These are phyloP conservation scores for Ferrisia virgata DNA, from an alignment of 2,888 invertebrate species.

Conservation along the genomic window DNA sequence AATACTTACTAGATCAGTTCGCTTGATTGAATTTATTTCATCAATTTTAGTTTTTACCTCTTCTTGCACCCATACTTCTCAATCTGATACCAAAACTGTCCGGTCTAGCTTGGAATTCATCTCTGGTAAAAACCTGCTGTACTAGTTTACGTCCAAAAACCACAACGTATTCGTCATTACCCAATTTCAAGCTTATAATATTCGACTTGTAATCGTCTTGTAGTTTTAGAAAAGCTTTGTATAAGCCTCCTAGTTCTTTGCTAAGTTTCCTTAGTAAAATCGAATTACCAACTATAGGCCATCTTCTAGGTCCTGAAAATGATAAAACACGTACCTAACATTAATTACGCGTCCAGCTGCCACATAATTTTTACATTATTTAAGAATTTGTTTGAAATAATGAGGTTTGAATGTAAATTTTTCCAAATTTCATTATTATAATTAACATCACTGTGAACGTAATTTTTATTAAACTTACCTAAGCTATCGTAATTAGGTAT, in stretches of 20 bases:
- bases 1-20: too few species aligned
- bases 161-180: conserved; percentile 57
- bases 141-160: conserved; percentile 59
- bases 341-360: too few species aligned
- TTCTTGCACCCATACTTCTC: conserved; percentile 62
- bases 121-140: conserved; percentile 58
- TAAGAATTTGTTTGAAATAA: too few species aligned
- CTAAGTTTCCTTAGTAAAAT: conserved; percentile 53
- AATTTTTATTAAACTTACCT: too few species aligned
- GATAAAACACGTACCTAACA: too few species aligned
- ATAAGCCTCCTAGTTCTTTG: conserved; percentile 56
- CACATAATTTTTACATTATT: too few species aligned
- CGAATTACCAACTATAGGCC: conserved; percentile 55
- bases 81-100: conserved; percentile 64
- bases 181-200: conserved; percentile 61
- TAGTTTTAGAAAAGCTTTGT: conserved; percentile 57
- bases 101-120: conserved; percentile 64
- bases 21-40: too few species aligned
- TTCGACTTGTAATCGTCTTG: conserved; percentile 57
- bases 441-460: too few species aligned
- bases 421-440: too few species aligned
- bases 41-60: too few species aligned
- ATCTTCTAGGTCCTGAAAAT: conserved; percentile 56
- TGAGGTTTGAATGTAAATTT: too few species aligned
- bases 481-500: too few species aligned